Base-by-base conservation (phyloP, 2,888 invertebrate species). In the Andricus curvator region DNA sequence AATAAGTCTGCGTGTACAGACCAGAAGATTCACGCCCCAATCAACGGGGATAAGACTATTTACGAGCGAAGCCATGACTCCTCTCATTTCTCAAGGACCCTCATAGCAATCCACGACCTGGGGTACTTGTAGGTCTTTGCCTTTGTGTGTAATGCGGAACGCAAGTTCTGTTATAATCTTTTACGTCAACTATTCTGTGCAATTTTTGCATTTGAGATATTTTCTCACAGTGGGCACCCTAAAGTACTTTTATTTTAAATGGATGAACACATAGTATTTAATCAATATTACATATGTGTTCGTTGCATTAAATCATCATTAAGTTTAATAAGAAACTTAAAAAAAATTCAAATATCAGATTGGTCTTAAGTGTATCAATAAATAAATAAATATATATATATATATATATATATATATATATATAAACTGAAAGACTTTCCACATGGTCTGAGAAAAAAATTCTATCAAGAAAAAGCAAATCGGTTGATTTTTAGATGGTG, bases 21-120 rank as follows among this genome's bases (percentile, higher is more conserved):
- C 81, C 77, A 85, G 86, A 89, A 90, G 91, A 91, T 91, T 91
- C 91, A 91, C 90, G 88, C 89, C 89, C 91, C 89, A 91, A 91
- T 91, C 91, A 91, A 89, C 89, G 89, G 85, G 84, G 88, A 87
- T 86, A 86, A 88, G 85, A 88, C 88, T 92, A 92, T 92, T 92
- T 92, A 92, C 91, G 91, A 90, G 88, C 89, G 78, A 80, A 86
- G 89, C 88, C 90, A 87, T 85, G 90, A 88, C 90, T 90, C 88
- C 82, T 81, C 88, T 89, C 89, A 83, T 85, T 85, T 84, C 83
- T 85, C 85, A 82, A 76, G 77, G 56, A 82, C 81, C 51, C 84
- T 80, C 33, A 20, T 66, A 25, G 81, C 81, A 77, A 80, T 80
- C 77, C 78, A 60, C 65, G 74, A 74, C 48, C 78, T 83, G 82